A percentile compares a stretch with the other conserved stretches of the same genome.
These are phyloP conservation scores for Aelia acuminata DNA, from an alignment of 2,888 invertebrate species.

Conservation along the genomic window DNA sequence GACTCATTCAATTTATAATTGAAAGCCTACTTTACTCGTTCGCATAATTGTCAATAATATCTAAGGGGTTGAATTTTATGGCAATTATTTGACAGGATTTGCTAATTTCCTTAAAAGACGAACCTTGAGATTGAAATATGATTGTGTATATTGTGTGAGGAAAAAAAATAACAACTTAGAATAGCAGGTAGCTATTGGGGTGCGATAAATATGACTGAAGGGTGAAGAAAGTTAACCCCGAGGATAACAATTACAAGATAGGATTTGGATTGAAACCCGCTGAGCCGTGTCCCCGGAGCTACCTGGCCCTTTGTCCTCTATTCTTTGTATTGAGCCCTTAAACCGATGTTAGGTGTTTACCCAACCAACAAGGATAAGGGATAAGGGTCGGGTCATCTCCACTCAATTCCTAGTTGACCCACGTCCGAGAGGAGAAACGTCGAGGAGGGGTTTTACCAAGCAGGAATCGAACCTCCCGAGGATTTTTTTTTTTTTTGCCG, in stretches of 20 bases:
- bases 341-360: conserved; percentile 4
- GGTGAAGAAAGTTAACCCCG: conserved; percentile 37
- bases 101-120: neutral
- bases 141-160: neutral
- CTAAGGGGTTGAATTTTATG: neutral
- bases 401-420: neutral
- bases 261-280: neutral
- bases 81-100: neutral
- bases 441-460: neutral
- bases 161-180: neutral
- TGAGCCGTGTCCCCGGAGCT: neutral
- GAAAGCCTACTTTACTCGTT: neutral
- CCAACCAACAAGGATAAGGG: conserved; percentile 30
- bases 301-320: conserved; percentile 24
- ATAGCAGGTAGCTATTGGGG: neutral
- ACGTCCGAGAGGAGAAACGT: neutral
- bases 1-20: conserved; percentile 27
- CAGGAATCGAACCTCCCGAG: conserved; percentile 10
- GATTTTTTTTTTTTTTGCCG: conserved; percentile 23
- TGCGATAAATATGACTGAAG: neutral
- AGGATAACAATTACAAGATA: conserved; percentile 36
- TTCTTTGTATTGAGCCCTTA: conserved; percentile 3
- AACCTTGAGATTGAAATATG: neutral
- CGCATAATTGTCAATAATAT: neutral
- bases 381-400: neutral